These are phyloP conservation scores for Amphibalanus amphitrite DNA, from an alignment of 1,140 invertebrate species.

Conservation along the genomic window DNA sequence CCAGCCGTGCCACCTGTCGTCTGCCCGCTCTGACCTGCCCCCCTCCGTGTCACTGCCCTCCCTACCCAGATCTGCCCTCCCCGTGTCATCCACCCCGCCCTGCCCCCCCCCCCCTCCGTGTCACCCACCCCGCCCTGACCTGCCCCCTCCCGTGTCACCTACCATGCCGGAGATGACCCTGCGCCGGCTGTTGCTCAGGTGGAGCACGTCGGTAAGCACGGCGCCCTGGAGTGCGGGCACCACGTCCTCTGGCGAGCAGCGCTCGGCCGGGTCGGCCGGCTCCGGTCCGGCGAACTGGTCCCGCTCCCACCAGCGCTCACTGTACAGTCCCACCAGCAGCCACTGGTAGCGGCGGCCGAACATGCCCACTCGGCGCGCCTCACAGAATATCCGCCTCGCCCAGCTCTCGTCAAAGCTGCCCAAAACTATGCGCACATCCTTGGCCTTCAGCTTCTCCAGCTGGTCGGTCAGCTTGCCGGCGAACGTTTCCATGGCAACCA, in stretches of 20 bases:
- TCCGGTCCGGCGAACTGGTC: slow-evolving; percentile 18
- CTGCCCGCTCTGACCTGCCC: too few species aligned
- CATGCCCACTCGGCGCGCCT: slow-evolving; percentile 51
- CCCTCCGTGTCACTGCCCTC: too few species aligned
- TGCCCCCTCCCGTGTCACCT: too few species aligned
- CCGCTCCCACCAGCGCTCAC: slow-evolving; percentile 52
- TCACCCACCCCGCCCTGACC: too few species aligned
- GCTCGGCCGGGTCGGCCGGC: slow-evolving; percentile 14
- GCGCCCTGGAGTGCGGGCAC: slow-evolving; percentile 69
- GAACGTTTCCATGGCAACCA: slow-evolving; percentile 78
- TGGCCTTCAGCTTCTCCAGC: slow-evolving; percentile 67
- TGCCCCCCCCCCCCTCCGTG: too few species aligned
- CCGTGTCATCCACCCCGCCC: too few species aligned
- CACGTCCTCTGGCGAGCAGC: slow-evolving; percentile 58
- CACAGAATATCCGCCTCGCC: slow-evolving; percentile 85
- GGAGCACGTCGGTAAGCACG: slow-evolving; percentile 67
- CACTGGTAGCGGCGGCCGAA: slow-evolving; percentile 88
- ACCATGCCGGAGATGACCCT: slow-evolving; percentile 81
- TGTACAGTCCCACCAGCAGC: slow-evolving; percentile 59
- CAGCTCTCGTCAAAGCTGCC: slow-evolving; percentile 92
- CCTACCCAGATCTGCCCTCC: too few species aligned
- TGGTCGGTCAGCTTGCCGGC: slow-evolving; percentile 73
- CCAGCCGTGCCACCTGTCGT: too few species aligned
- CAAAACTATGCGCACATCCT: slow-evolving; percentile 86
- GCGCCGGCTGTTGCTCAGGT: slow-evolving; percentile 49